Evolutionary conservation across 2,888 invertebrate species (phyloP).

Genomic region (Gastracanthus pulcherrimus): DNA sequence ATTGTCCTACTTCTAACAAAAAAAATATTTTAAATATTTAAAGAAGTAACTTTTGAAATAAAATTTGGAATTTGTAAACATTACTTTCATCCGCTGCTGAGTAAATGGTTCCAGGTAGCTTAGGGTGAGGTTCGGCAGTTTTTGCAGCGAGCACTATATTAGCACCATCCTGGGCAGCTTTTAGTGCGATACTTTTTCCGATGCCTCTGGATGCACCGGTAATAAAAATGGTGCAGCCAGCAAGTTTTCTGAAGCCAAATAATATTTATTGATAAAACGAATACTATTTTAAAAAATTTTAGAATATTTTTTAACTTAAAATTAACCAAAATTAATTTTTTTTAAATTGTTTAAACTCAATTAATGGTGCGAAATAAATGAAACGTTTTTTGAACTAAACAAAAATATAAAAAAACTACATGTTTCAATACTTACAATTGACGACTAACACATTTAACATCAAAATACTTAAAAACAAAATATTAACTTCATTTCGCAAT

Average conservation of each 20-base stretch:
- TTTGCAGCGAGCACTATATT: slow-evolving; percentile 95
- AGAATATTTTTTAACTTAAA: no score
- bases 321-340: no score
- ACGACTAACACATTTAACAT: no score
- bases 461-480: no score
- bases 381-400: neutral
- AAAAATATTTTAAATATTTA: neutral
- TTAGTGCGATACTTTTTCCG: slow-evolving; percentile 95
- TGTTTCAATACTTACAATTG: no score
- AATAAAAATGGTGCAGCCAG: slow-evolving; percentile 95
- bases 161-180: slow-evolving; percentile 94
- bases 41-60: neutral
- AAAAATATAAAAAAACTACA: no score
- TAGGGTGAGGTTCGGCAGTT: slow-evolving; percentile 93
- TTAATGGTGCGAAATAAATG: neutral
- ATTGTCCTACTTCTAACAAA: no score
- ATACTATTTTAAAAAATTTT: no score
- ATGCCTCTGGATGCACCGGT: slow-evolving; percentile 98
- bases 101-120: slow-evolving; percentile 94
- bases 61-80: neutral
- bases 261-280: no score
- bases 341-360: no score
- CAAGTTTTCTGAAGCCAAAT: slow-evolving; percentile 85
- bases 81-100: slow-evolving; percentile 93
- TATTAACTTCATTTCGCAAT: no score